These are phyloP conservation scores for Eufriesea mexicana DNA, from an alignment of 1,140 invertebrate genomes.

Conservation along the genomic window DNA sequence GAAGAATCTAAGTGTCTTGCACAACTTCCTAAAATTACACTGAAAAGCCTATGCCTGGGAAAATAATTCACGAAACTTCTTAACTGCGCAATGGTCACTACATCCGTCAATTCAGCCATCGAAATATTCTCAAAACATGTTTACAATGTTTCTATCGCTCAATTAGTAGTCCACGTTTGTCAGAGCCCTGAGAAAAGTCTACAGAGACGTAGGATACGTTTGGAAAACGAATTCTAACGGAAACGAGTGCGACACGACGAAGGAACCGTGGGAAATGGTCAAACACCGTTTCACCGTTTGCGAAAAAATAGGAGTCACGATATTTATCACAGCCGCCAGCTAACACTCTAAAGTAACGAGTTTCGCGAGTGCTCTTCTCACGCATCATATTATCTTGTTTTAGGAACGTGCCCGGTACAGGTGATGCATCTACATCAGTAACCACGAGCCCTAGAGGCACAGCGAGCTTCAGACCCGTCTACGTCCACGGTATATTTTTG, in stretches of 20 bases:
- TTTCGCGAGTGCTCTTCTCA: slow-evolving; percentile 25
- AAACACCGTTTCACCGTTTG: slow-evolving; percentile 15
- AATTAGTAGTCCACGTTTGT: slow-evolving; percentile 44
- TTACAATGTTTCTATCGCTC: not conserved
- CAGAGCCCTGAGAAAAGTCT: not conserved
- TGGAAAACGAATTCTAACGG: not conserved
- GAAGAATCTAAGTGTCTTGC: not conserved
- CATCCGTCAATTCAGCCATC: not conserved
- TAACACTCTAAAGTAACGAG: slow-evolving; percentile 23
- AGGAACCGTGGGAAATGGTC: not conserved
- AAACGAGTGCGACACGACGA: not conserved
- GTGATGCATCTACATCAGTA: slow-evolving; percentile 37
- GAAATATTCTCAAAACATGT: not conserved
- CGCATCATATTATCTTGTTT: slow-evolving; percentile 10
- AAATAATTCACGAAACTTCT: not conserved
- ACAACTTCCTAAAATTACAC: not conserved
- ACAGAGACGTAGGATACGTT: not conserved
- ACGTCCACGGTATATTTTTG: slow-evolving; percentile 11
- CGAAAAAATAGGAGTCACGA: slow-evolving; percentile 7
- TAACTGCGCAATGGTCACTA: rapidly evolving
- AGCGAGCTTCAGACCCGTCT: slow-evolving; percentile 14
- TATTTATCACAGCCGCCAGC: not conserved
- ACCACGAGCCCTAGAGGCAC: slow-evolving; percentile 30
- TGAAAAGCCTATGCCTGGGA: not conserved
- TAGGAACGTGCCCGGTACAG: not conserved